A percentile compares a stretch with the other conserved stretches of the same genome.
These are phyloP conservation scores for Anseranas semipalmata DNA, from an alignment of 2,113 vertebrate genomes.

Conservation along the genomic window DNA sequence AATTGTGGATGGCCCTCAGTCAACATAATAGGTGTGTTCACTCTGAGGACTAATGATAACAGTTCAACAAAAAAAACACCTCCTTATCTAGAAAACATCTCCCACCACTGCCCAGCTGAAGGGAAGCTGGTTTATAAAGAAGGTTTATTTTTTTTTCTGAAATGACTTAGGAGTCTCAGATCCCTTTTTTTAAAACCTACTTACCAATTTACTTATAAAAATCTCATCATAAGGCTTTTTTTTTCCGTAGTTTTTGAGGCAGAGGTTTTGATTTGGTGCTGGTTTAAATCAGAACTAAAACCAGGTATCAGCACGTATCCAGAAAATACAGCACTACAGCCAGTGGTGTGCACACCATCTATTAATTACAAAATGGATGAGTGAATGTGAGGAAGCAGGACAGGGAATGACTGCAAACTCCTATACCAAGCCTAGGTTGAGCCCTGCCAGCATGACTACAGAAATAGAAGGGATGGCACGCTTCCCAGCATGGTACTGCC, in stretches of 20 bases:
- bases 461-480: neutral
- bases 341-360: neutral
- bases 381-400: neutral
- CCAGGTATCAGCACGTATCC: neutral
- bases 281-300: neutral
- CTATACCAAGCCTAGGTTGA: neutral
- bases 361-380: neutral
- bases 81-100: neutral
- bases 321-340: neutral
- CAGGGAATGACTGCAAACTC: neutral
- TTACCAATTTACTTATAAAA: neutral
- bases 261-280: neutral
- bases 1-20: neutral
- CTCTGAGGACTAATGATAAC: neutral
- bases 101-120: neutral
- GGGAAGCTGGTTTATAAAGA: neutral
- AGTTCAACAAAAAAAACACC: neutral
- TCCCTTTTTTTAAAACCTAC: neutral
- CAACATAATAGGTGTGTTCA: neutral
- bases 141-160: neutral
- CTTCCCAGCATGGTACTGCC: neutral
- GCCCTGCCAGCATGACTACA: neutral
- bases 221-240: neutral
- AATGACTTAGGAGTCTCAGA: neutral
- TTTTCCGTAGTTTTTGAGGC: neutral